Base-by-base conservation (phyloP, 2,888 invertebrate genomes). In the Torymus tubicola region DNA sequence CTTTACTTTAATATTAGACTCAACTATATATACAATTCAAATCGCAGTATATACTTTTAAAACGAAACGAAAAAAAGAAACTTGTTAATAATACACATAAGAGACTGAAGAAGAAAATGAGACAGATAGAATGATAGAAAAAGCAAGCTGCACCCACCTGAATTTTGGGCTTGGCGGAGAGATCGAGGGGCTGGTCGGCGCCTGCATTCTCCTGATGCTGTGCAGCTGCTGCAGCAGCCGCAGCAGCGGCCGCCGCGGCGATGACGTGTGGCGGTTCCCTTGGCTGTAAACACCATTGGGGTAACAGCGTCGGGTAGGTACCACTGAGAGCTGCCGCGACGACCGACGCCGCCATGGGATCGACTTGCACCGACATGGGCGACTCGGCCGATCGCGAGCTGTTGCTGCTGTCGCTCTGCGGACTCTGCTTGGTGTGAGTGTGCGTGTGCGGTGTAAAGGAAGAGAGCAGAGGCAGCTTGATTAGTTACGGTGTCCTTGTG, bases 151-250 rank as follows among this genome's bases (percentile, higher is more conserved):
- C 31, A 73, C 73, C 74, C 81, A 88, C 91, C 90, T 90, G 91
- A 88, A 89, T 90, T 89, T 94, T 88, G 93, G 95, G 93, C 94
- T 93, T 96, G 89, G 96, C 95, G 92, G 96, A 96, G 89, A 97
- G 94, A 93, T 97, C 96, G 87, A 97, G 93, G 21, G 96, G 96
- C 91, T 96, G 96, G 89, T 96, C 96, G 83, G 93, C 92, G 88
- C 87, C 87, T 82, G 88, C 86, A 83, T 86, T 88, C 84, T 90
- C 90, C 84, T 89, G 90, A 80, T 89, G 89, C 71, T 88, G 84
- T 91, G 55, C 57, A 14, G 76, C 75, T 1, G 75, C 68, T 5
- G 76, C 58, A 86, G 89, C 82, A 91, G 91, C 65, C 90, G 91
- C 70, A 89, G 87, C 85, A 91, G 90, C 89, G 92, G 91, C 78